Percentiles rank a stretch among this genome's conserved stretches.
Evolutionary conservation across 2,113 vertebrate species (phyloP).

Genomic region (Heptranchias perlo): DNA sequence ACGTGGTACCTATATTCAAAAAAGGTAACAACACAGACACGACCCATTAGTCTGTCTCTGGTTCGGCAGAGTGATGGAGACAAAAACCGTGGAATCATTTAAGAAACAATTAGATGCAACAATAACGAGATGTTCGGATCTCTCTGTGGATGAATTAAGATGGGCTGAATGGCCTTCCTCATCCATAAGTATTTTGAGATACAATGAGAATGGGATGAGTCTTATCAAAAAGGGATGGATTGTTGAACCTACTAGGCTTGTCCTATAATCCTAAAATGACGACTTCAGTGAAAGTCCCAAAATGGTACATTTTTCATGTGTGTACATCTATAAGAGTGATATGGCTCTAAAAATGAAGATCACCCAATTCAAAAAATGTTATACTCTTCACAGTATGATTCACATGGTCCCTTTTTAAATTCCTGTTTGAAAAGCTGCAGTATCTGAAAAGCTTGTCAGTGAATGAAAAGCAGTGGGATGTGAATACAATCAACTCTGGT

Average conservation of each 20-base stretch:
- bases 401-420: neutral
- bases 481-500: neutral
- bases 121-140: neutral
- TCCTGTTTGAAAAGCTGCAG: neutral
- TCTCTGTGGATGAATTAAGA: neutral
- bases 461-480: neutral
- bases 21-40: neutral
- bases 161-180: neutral
- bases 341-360: neutral
- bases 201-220: neutral
- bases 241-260: neutral
- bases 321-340: neutral
- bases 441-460: conserved; percentile 4
- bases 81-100: neutral
- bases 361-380: neutral
- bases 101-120: neutral
- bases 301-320: neutral
- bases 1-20: neutral
- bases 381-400: neutral
- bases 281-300: neutral
- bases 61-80: neutral
- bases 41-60: neutral
- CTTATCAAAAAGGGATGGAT: neutral
- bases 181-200: neutral
- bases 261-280: neutral